Conservation (phyloP, 1,140 invertebrate species). For the Polyergus mexicanus region DNA sequence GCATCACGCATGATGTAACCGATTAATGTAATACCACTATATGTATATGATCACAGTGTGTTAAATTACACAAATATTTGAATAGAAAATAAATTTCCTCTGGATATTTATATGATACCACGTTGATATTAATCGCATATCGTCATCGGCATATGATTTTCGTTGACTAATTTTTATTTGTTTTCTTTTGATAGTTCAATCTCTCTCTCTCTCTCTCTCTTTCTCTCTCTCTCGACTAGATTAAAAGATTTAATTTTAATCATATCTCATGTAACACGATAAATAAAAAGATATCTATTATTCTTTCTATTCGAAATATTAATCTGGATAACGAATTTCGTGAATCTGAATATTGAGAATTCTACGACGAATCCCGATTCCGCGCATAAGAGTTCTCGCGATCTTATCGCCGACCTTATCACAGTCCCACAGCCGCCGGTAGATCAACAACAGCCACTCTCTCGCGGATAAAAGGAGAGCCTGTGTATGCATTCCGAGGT, state of each 20-base stretch:
- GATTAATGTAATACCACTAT: neutral
- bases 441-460: slow-evolving; percentile 28
- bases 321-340: neutral
- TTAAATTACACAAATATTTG: neutral
- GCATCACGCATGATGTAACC: too few relatives aligned
- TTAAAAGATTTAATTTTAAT: too few relatives aligned
- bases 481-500: slow-evolving; percentile 30
- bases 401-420: slow-evolving; percentile 40
- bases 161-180: too few relatives aligned
- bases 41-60: neutral
- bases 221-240: too few relatives aligned
- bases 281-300: too few relatives aligned
- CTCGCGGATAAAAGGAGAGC: slow-evolving; percentile 32
- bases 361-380: neutral
- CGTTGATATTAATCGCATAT: neutral
- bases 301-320: too few relatives aligned
- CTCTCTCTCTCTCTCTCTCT: too few relatives aligned
- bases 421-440: slow-evolving; percentile 43
- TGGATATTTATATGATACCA: neutral
- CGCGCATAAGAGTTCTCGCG: neutral
- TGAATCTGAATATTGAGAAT: neutral
- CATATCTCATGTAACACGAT: too few relatives aligned
- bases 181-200: too few relatives aligned
- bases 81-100: neutral
- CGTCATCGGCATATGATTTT: too few relatives aligned